Percentiles rank a stretch among this genome's conserved stretches.
Conservation (phyloP, 2,888 invertebrate species). For the Orthosia gothica region DNA sequence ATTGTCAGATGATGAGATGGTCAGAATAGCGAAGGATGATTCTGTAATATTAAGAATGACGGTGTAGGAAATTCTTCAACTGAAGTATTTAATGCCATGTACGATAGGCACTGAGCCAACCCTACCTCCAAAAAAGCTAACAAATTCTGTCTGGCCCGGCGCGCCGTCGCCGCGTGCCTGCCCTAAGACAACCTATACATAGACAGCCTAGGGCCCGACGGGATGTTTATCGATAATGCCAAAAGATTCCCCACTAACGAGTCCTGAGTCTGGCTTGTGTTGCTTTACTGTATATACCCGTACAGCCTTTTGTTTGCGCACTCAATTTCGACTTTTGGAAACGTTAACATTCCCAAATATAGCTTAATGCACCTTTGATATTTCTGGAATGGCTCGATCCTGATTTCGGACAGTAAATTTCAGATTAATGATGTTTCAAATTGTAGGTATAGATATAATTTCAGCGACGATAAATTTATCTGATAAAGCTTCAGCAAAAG, state of each 20-base stretch:
- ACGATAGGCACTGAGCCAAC: slow-evolving; percentile 68
- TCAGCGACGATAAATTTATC: slow-evolving; percentile 6
- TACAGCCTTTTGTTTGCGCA: slow-evolving; percentile 55
- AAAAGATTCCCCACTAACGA: slow-evolving; percentile 73
- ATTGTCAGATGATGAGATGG: neutral
- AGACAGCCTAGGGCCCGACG: slow-evolving; percentile 84
- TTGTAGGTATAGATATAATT: neutral
- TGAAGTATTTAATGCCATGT: neutral
- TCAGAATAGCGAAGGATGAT: neutral
- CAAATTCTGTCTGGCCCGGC: slow-evolving; percentile 78
- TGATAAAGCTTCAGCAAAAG: slow-evolving; percentile 33
- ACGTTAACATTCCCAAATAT: slow-evolving; percentile 32
- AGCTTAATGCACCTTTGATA: slow-evolving; percentile 22
- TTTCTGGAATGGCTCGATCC: slow-evolving; percentile 17
- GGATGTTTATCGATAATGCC: slow-evolving; percentile 78
- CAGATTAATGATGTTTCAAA: neutral
- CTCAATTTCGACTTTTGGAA: slow-evolving; percentile 42
- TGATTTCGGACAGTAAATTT: slow-evolving; percentile 10
- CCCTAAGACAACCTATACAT: slow-evolving; percentile 89
- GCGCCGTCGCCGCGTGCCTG: slow-evolving; percentile 85
- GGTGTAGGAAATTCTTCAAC: neutral
- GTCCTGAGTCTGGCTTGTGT: slow-evolving; percentile 69
- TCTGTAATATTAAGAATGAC: neutral
- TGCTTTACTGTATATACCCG: slow-evolving; percentile 48
- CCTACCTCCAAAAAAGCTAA: slow-evolving; percentile 84